Percentiles rank a stretch among this genome's conserved stretches.
Conservation (phyloP, 2,888 invertebrate species). For the Drosophila cognata region DNA sequence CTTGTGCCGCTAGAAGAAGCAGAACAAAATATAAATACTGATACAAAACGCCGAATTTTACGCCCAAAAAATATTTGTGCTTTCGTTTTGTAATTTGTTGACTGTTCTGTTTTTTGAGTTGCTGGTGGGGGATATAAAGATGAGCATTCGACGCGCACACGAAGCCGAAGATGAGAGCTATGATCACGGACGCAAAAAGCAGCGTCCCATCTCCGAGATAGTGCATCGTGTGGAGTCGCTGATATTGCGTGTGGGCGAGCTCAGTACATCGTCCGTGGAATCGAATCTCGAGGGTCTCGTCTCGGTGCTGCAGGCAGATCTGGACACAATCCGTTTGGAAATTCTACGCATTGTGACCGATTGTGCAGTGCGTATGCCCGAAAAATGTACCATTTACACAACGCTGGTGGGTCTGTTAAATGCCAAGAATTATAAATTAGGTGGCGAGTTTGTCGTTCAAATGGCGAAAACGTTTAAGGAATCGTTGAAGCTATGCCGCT, state of each 20-base stretch:
- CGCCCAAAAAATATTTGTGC: neutral
- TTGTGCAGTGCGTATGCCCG: constrained; percentile 98
- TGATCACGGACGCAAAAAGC: constrained; percentile 92
- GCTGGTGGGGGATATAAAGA: constrained; percentile 72
- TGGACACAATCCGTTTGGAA: constrained; percentile 95
- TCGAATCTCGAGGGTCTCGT: constrained; percentile 98
- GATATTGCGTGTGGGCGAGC: constrained; percentile 97
- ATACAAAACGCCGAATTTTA: constrained; percentile 30
- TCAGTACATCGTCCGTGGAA: constrained; percentile 97
- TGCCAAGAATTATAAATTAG: constrained; percentile 98
- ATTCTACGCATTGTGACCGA: constrained; percentile 96
- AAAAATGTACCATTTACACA: constrained; percentile 98
- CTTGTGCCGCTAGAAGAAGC: constrained; percentile 33
- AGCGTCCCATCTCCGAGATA: constrained; percentile 95
- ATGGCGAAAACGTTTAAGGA: constrained; percentile 98
- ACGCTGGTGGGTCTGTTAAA: constrained; percentile 98
- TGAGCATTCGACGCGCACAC: constrained; percentile 92
- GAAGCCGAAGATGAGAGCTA: constrained; percentile 94
- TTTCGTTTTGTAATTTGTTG: constrained; percentile 2
- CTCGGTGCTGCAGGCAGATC: constrained; percentile 96
- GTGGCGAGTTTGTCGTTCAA: constrained; percentile 98
- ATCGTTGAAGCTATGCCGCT: constrained; percentile 93
- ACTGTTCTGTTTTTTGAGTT: neutral
- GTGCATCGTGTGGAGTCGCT: constrained; percentile 97
- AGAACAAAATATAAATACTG: neutral